Base-by-base conservation (phyloP, 2,113 vertebrate species). In the Ammodytes dubius region DNA sequence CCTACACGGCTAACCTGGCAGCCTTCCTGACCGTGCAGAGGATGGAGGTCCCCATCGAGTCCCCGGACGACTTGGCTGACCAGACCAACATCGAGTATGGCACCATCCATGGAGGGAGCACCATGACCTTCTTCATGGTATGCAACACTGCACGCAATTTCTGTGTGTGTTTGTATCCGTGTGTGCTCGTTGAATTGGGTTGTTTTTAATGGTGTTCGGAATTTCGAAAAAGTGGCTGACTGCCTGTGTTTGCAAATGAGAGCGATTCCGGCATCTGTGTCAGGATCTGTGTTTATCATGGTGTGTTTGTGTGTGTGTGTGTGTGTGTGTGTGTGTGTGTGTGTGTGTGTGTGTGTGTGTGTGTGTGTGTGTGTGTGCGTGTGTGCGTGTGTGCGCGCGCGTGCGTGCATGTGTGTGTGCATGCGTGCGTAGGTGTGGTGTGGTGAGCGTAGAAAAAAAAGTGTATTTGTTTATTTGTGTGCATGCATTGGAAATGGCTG, bases 121-220 rank as follows among this genome's bases (percentile, higher is more conserved):
- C 97, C 83, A 99, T 99, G 97, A 98, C 97, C 88, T 99, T 99
- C 95, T 99, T 99, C 89, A 98, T 98, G 96, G 97, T 98, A 87
- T 7, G 57, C 43, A 57, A 27, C 7, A 2, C 54, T 40, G 17
- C 50, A 7, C 27, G 27, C 71, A 49, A 42, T 63, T 11, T 65
- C 2, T 39, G 40, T 45, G 35, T 69, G 27, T 77, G 10, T 70
- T 60, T 78, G 5, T 39, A 3, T 81, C 3, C 2, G 2, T 47
- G 60, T n/a, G 6, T 27, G 14, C 13, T 2, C 59, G 54, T 74
- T 73, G 13, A 49, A 49, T 35, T 40, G 37, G 53, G 43, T 57
- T 43, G 19, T 77, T 40, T 80, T 39, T 79, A 8, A 65, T 53
- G n/a, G 56, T 45, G 43, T 40, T 50, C 37, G 40, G 45, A 58